Percentiles rank a stretch among this genome's conserved stretches.
Conservation (phyloP, 2,888 invertebrate species). For the Cactoblastis cactorum region DNA sequence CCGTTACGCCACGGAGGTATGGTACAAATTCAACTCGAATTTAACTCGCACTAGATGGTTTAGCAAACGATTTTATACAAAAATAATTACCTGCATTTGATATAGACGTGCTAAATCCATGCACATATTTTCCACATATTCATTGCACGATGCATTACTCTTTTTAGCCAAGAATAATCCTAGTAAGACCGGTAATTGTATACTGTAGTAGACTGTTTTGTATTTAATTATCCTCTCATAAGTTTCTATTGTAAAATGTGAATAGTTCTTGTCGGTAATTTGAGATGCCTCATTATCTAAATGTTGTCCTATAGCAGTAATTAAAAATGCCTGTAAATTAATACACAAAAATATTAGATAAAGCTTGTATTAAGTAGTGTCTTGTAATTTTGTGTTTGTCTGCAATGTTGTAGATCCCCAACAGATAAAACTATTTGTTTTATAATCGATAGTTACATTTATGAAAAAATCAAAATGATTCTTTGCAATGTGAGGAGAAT, state of each 20-base stretch:
- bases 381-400: no score
- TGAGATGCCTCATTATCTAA: conserved; percentile 83
- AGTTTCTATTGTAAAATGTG: conserved; percentile 86
- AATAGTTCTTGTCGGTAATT: conserved; percentile 41
- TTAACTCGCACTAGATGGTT: no score
- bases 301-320: conserved; percentile 88
- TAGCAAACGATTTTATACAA: neutral
- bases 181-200: conserved; percentile 90
- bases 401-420: no score
- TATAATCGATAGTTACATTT: no score
- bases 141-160: conserved; percentile 82
- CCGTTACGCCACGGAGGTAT: no score
- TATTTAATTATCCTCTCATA: conserved; percentile 91
- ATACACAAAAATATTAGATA: no score
- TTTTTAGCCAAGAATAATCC: conserved; percentile 90
- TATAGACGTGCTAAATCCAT: conserved; percentile 94
- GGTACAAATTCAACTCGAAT: no score
- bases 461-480: no score
- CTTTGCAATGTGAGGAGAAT: no score
- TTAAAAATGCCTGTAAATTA: conserved; percentile 61
- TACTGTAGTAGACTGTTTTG: conserved; percentile 94
- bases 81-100: conserved; percentile 87
- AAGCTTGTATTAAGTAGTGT: no score
- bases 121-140: conserved; percentile 87
- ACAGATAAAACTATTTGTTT: no score